Percentiles rank a stretch among this genome's conserved stretches.
These are phyloP conservation scores for Sphenodon punctatus DNA, from an alignment of 2,797 vertebrate species.

Conservation along the genomic window DNA sequence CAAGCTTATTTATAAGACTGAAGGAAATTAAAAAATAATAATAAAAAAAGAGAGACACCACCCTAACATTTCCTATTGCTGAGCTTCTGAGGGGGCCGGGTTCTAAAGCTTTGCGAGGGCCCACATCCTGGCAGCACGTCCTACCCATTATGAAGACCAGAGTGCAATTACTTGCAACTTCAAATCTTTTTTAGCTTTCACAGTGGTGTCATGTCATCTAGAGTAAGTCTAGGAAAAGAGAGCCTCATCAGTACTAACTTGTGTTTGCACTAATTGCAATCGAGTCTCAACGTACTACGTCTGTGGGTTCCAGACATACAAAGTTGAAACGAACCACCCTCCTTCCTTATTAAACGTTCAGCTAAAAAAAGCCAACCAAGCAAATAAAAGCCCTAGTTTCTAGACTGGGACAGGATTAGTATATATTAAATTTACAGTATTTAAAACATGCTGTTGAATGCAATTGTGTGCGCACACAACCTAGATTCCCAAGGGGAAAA, in stretches of 20 bases:
- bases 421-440: background rate
- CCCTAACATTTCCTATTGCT: constrained; percentile 72
- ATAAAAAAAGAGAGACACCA: too few species aligned
- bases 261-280: constrained; percentile 36
- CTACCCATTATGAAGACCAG: constrained; percentile 57
- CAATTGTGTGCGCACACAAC: constrained; percentile 60
- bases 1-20: constrained; percentile 67
- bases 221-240: constrained; percentile 53
- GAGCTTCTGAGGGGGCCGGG: constrained; percentile 67
- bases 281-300: background rate
- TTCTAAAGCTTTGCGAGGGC: constrained; percentile 61
- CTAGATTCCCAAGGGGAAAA: constrained; percentile 50
- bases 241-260: constrained; percentile 39
- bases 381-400: constrained; percentile 52
- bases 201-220: constrained; percentile 37
- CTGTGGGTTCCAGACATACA: constrained; percentile 12
- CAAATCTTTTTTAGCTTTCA: constrained; percentile 5
- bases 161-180: constrained; percentile 66
- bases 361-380: constrained; percentile 56
- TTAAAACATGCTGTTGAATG: constrained; percentile 57
- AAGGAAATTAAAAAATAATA: constrained; percentile 47
- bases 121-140: constrained; percentile 65
- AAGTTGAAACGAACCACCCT: constrained; percentile 42
- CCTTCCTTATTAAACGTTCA: constrained; percentile 30
- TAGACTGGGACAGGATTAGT: constrained; percentile 57